Evolutionary conservation across 1,140 invertebrate species (phyloP), one percentile per base, ranked within the genome.

Genomic region (Drosophila kanapiae): DNA sequence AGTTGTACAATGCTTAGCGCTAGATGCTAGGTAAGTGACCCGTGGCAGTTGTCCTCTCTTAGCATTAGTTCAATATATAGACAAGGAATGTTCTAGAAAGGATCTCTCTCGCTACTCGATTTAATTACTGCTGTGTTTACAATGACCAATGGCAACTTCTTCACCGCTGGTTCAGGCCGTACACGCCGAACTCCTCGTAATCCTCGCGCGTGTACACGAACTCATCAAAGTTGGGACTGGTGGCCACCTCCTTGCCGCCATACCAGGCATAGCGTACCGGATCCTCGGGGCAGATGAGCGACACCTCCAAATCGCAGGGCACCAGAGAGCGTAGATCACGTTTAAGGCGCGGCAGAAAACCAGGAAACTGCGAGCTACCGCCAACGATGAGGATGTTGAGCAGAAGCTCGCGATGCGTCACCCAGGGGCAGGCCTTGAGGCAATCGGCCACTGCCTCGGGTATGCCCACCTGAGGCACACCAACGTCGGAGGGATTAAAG

Each of bases 401-500:
- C 42, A 97, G 95, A 54, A 99, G 94, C 93, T 96, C 96, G n/a
- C 96, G 95, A 90, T 95, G 96, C 60, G 97, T 95, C 88, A 97
- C 95, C 93, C 96, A 94, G 1, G 97, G 95, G 82, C 97, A 97
- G 0, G 93, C 87, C 74, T 95, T 94, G 8, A 98, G 95, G 10
- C 95, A 95, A 82, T 97, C 94, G 37, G 96, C 95, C 48, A 99
- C 96, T 13, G 97, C 96, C 94, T 99, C 98, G 1, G 97, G 94
- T 74, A 99, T 97, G 7, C 99, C 99, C 95, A 98, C 86, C 48
- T 93, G 92, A 49, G 96, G 94, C 54, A 99, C 97, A 4, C 98
- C 98, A 59, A 99, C 96, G 94, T 99, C 98, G 1, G 97, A 98
- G 0, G 99, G 99, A 92, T 97, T 95, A 93, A 99, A 99, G 9